Base-by-base conservation (phyloP, 2,797 vertebrate genomes). In the Spinus pinus region DNA sequence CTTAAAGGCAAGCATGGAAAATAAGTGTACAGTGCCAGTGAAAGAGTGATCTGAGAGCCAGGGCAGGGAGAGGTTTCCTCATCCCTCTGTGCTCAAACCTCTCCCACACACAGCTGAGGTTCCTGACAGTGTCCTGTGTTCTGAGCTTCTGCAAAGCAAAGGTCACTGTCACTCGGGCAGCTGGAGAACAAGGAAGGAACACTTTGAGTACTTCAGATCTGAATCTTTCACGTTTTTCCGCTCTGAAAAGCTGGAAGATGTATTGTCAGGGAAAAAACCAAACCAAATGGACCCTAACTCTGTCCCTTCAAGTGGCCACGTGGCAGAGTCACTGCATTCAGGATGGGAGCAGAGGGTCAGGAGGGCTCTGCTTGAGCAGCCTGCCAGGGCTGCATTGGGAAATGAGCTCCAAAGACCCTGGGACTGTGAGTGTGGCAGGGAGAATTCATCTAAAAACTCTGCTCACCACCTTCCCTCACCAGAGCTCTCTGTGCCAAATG, bases 361-460 rank as follows among this genome's bases (percentile, higher is more conserved):
- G 23, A 39, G 12, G 58, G 30, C 65, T 11, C 35, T 72, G 54
- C 70, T 69, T 62, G 24, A 75, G 54, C 28, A 67, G 3, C 37
- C 41, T 57, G 33, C 9, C 15, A 35, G 22, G 23, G 62, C 7
- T 75, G 35, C 35, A 6, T 0, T 7, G 39, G 50, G 67, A 89
- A 93, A 82, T 14, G 60, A 73, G 56, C 41, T 14, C 51, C 78
- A 65, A 35, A 54, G 37, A 69, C 9, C 66, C 1, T 1, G 17
- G 8, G 46, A 39, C 8, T 57, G 33, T 5, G 41, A n/a, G 0
- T 82, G 27, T 23, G 15, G 44, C 1, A 8, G 17, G 1, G 1
- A 58, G 11, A 92, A 90, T 27, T 23, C 15, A 49, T 21, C 51
- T 70, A 2, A 79, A 81, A 82, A 4, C 20, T 13, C 61, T 14